Percentiles rank a stretch among this genome's conserved stretches.
Evolutionary conservation across 2,888 invertebrate species (phyloP).

Genomic region (Molanna angustata): DNA sequence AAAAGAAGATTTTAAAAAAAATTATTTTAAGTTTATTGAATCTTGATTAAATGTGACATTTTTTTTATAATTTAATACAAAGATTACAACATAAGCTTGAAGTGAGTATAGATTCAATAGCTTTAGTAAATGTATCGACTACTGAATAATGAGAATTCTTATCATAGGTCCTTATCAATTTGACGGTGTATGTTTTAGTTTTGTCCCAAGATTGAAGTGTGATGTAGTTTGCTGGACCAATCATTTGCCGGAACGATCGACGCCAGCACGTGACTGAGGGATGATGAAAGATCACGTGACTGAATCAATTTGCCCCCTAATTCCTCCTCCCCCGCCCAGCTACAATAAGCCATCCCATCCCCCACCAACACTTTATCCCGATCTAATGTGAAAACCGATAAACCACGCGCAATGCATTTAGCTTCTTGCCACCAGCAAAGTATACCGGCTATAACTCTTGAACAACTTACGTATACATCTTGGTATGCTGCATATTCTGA

Average conservation of each 20-base stretch:
- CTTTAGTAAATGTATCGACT: too few species aligned
- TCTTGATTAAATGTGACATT: too few species aligned
- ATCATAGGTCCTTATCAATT: not conserved
- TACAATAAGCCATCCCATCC: not conserved
- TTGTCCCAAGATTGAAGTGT: not conserved
- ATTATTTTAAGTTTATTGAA: too few species aligned
- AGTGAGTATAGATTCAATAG: too few species aligned
- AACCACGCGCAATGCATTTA: conserved; percentile 31
- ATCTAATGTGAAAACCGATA: conserved; percentile 23
- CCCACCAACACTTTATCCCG: conserved; percentile 15
- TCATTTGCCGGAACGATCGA: conserved; percentile 5
- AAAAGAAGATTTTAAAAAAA: too few species aligned
- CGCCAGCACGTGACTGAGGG: conserved; percentile 1
- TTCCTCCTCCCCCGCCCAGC: not conserved
- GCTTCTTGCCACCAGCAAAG: too few species aligned
- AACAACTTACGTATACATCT: too few species aligned
- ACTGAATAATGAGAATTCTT: too few species aligned
- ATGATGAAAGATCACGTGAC: conserved; percentile 12
- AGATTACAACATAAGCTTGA: too few species aligned
- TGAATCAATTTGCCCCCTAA: conserved; percentile 15
- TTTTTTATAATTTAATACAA: too few species aligned
- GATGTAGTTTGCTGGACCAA: not conserved
- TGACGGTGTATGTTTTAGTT: not conserved
- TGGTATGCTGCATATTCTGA: too few species aligned
- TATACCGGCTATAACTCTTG: too few species aligned